phyloP scores from a whole-genome alignment of 1,140 invertebrate genomes.

The Radopholus similis region DNA sequence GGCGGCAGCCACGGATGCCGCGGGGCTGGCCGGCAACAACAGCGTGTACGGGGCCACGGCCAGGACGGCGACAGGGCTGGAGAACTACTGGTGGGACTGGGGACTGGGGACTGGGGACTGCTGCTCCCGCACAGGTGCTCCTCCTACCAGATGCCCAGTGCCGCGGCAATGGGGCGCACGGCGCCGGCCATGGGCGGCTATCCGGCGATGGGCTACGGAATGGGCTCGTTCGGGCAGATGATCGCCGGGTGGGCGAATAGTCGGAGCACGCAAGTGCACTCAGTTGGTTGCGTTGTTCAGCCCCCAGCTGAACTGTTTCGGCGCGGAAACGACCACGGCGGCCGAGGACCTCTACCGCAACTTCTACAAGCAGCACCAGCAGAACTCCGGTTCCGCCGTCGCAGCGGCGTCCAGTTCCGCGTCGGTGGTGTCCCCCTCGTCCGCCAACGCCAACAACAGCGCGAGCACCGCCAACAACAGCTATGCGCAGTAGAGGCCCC shows the following conservation, averaged over 20 bases:
- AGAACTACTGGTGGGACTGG: constrained; percentile 32
- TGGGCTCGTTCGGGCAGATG: constrained; percentile 22
- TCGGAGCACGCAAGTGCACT: not conserved
- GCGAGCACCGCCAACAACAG: not conserved
- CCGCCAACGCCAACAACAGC: not conserved
- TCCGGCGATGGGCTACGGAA: constrained; percentile 5
- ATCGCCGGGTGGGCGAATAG: constrained; percentile 27
- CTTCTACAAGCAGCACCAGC: constrained; percentile 3
- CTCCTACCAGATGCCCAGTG: constrained; percentile 42
- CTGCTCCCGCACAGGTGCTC: constrained; percentile 19
- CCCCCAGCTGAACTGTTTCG: constrained; percentile 13
- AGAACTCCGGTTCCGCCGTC: not conserved
- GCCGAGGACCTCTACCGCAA: not conserved
- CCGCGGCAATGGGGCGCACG: constrained; percentile 37
- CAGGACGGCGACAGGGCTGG: constrained; percentile 4
- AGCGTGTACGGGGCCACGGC: not conserved
- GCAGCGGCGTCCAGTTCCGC: constrained; percentile 7
- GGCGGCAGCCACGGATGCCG: constrained; percentile 10
- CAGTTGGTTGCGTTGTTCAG: not conserved
- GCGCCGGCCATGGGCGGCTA: constrained; percentile 28
- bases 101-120: not conserved
- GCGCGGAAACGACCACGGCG: not conserved
- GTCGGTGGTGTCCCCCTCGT: too few species aligned
- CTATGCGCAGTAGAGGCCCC: not conserved
- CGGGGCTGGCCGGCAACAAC: not conserved